These are phyloP conservation scores for Heliconius erato DNA, from an alignment of 2,888 invertebrate genomes.

Conservation along the genomic window DNA sequence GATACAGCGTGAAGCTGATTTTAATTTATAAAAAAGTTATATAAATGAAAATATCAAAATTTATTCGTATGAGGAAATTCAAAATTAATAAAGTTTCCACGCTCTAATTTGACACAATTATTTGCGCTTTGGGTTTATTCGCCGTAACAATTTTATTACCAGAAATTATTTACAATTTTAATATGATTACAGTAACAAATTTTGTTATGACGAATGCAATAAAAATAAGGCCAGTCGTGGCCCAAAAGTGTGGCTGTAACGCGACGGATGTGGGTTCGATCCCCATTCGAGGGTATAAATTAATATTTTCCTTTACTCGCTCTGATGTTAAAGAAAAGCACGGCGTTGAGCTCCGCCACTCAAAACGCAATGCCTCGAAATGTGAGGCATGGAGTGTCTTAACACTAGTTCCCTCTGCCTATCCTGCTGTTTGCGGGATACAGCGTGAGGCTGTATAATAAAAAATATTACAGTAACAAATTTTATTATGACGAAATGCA, in stretches of 20 bases:
- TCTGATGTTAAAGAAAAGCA: too few relatives aligned
- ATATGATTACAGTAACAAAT: neutral
- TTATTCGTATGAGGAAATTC: too few relatives aligned
- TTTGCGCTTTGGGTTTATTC: neutral
- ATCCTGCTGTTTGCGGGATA: neutral
- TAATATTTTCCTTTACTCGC: too few relatives aligned
- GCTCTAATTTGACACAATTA: too few relatives aligned
- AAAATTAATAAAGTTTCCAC: too few relatives aligned
- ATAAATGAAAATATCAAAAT: too few relatives aligned
- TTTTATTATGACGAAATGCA: conserved; percentile 7
- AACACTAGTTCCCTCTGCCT: neutral
- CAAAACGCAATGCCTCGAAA: neutral
- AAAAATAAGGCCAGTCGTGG: neutral
- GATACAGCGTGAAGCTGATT: too few relatives aligned
- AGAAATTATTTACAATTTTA: neutral
- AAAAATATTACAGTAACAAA: neutral
- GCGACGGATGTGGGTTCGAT: too few relatives aligned
- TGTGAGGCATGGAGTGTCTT: neutral
- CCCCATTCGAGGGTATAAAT: neutral
- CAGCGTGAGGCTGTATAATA: neutral
- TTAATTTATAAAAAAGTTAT: too few relatives aligned
- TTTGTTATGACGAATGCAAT: neutral
- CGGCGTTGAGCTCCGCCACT: too few relatives aligned
- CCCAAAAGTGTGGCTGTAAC: neutral
- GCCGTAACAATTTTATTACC: neutral